Evolutionary conservation across 1,140 invertebrate genomes (phyloP), one percentile per base, ranked within the genome.

Genomic region (Cecropterus lyciades): DNA sequence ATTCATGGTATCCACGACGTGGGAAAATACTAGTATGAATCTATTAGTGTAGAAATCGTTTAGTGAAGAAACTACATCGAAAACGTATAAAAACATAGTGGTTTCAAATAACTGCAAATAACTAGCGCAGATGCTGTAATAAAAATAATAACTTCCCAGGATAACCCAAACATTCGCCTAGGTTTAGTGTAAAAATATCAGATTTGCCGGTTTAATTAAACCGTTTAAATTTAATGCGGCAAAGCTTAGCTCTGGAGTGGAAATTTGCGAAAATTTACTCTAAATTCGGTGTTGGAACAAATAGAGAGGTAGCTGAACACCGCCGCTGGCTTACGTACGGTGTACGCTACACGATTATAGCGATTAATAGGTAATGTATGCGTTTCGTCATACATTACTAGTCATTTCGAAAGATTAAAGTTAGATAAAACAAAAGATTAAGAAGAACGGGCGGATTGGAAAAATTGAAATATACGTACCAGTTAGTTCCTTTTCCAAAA

Each of bases 261-360:
- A 72, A 77, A 77, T 75, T 83, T 65, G 59, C 59, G 69, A 70
- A 72, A 75, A 73, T 79, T 75, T 71, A 64, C 73, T 72, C 69
- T 67, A 75, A 77, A 78, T 79, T 72, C 69, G 69, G 73, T 72
- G 66, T 65, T 56, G 43, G 40, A 62, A 64, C 71, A 76, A 76
- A 76, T 69, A 73, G 43, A 66, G 76, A 53, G 65, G 48, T 59
- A 52, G 72, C 14, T 60, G 42, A 60, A 48, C 43, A 33, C 57
- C 57, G 57, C 45, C 45, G 27, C 45, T 33, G 27, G 45, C 27
- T 60, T 59, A 46, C 3, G 7, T 49, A 14, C 59, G 51, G 59
- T 49, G 16, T 63, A 67, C 70, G 63, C 53, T 59, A 65, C 33
- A 59, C 9, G n/a, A 10, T 48, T 49, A n/a, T 7, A 37, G 56